A percentile compares a stretch with the other conserved stretches of the same genome.
These are phyloP conservation scores for Pandemis cinnamomeana DNA, from an alignment of 2,888 invertebrate genomes.

Conservation along the genomic window DNA sequence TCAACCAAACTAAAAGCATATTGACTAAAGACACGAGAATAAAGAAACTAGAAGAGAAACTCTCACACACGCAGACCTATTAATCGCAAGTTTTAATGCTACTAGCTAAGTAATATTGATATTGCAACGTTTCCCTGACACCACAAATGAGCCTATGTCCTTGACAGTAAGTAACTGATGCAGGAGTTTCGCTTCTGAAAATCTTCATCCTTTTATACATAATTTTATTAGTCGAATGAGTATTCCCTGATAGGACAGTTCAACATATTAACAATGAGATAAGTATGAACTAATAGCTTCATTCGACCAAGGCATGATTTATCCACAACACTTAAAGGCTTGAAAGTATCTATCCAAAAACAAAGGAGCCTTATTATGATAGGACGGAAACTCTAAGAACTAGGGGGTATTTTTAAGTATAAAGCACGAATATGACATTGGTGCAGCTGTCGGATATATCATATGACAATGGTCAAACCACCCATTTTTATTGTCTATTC, in stretches of 20 bases:
- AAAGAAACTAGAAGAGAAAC: neutral
- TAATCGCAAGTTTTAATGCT: no score
- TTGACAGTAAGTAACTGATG: neutral
- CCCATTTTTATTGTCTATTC: neutral
- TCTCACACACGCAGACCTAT: neutral
- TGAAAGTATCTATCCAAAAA: neutral
- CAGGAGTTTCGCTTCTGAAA: neutral
- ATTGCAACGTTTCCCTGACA: neutral
- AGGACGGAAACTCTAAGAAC: neutral
- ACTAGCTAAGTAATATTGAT: neutral
- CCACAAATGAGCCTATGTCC: neutral
- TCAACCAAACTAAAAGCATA: constrained; percentile 5
- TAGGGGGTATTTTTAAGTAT: neutral
- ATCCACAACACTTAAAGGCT: neutral
- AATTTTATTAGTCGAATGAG: neutral
- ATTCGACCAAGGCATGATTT: neutral
- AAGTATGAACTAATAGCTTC: neutral
- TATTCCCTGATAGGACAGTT: neutral
- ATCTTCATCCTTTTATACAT: neutral
- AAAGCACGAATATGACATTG: no score
- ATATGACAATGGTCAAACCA: no score
- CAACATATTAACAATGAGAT: neutral
- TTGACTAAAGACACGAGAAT: neutral
- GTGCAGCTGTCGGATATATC: no score
- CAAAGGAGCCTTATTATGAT: neutral